Evolutionary conservation across 2,888 invertebrate species (phyloP).

Genomic region (Harpalus rufipes): DNA sequence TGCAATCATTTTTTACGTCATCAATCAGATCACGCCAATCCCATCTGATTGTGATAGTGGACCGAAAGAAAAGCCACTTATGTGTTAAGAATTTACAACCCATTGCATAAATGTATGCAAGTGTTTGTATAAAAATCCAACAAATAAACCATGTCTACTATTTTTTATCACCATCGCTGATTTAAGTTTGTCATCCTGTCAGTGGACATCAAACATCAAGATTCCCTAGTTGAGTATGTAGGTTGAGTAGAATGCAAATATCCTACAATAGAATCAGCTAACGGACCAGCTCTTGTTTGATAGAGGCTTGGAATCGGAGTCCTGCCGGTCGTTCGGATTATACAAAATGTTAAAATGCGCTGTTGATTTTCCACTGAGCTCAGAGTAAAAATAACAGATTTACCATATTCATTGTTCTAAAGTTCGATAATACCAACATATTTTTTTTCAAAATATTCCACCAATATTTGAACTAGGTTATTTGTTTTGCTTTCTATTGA

Average conservation of each 20-base stretch:
- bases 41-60: too few species aligned
- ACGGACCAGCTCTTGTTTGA: background rate
- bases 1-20: too few species aligned
- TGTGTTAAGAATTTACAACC: too few species aligned
- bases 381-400: slow-evolving; percentile 22
- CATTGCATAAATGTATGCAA: background rate
- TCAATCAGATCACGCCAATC: too few species aligned
- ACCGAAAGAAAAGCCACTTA: too few species aligned
- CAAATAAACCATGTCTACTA: background rate
- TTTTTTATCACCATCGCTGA: background rate
- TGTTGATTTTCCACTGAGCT: slow-evolving; percentile 28
- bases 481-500: background rate
- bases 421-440: slow-evolving; percentile 10
- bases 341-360: slow-evolving; percentile 31
- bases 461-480: background rate
- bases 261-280: background rate
- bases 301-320: background rate
- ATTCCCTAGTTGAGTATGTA: background rate
- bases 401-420: slow-evolving; percentile 33
- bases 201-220: background rate
- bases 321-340: slow-evolving; percentile 14
- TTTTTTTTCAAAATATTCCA: slow-evolving; percentile 11
- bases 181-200: background rate
- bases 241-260: slow-evolving; percentile 19
- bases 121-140: background rate